phyloP scores from a whole-genome alignment of 37 sponge, comb jelly and placozoan genomes.

The Haliclona indistincta region DNA sequence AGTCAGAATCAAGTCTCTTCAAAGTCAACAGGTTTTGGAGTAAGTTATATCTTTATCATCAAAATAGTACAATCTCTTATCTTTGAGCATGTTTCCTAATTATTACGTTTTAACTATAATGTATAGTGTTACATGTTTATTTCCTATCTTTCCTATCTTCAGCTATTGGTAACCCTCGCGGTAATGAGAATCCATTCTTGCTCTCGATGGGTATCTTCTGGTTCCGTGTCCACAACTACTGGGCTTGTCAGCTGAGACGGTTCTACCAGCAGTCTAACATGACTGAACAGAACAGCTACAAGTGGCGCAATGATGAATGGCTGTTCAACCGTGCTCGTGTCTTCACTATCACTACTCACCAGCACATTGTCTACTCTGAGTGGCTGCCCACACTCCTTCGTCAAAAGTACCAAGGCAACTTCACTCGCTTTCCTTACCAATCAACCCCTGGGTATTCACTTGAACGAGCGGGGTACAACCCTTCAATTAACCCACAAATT shows the following conservation, averaged over 20 bases:
- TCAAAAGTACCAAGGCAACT: conserved; percentile 14
- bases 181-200: conserved; percentile 94
- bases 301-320: conserved; percentile 77
- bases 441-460: conserved; percentile 57
- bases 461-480: conserved; percentile 72
- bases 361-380: conserved; percentile 85
- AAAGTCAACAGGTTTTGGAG: conserved; percentile 88
- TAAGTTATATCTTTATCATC: conserved; percentile 71
- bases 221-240: conserved; percentile 92
- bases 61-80: no score
- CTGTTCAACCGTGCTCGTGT: conserved; percentile 89
- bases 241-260: conserved; percentile 50
- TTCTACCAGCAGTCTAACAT: not conserved
- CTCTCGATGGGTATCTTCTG: conserved; percentile 87
- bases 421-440: conserved; percentile 13
- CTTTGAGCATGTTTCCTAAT: no score
- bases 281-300: not conserved
- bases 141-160: not conserved
- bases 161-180: conserved; percentile 95
- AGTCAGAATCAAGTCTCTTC: conserved; percentile 59
- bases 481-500: conserved; percentile 80
- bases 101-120: no score
- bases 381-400: conserved; percentile 90
- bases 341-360: conserved; percentile 92
- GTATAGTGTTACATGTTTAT: no score